A percentile compares a stretch with the other conserved stretches of the same genome.
These are phyloP conservation scores for Drosophila parvula DNA, from an alignment of 1,140 invertebrate genomes.

Conservation along the genomic window DNA sequence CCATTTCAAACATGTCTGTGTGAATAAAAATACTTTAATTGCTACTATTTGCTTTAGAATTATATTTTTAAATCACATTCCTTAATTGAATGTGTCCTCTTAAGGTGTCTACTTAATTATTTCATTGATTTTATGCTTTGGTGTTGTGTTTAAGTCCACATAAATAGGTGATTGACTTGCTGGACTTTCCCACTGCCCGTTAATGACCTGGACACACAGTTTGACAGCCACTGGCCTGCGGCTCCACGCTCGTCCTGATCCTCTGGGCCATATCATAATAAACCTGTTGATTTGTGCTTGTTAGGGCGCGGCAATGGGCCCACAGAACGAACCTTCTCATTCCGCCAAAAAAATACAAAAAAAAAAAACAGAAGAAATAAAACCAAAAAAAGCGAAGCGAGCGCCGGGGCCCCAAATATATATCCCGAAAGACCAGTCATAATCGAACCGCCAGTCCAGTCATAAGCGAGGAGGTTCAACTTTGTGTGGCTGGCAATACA, in stretches of 20 bases:
- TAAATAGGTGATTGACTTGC: not conserved
- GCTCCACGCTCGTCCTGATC: not conserved
- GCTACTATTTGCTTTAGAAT: too few relatives aligned
- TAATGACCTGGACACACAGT: constrained; percentile 35
- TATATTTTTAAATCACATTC: too few relatives aligned
- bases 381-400: not conserved
- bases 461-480: constrained; percentile 71
- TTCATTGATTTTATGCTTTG: too few relatives aligned
- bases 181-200: not conserved
- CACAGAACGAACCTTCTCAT: constrained; percentile 38
- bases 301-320: constrained; percentile 64
- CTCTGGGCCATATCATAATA: constrained; percentile 65
- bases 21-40: too few relatives aligned
- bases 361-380: not conserved
- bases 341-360: constrained; percentile 8
- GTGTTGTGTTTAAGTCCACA: not conserved
- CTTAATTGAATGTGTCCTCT: too few relatives aligned
- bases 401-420: constrained; percentile 24
- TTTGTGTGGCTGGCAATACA: constrained; percentile 47
- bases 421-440: constrained; percentile 31
- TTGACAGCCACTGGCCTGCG: constrained; percentile 38
- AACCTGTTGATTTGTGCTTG: constrained; percentile 77
- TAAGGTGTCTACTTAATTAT: too few relatives aligned
- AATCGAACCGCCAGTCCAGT: constrained; percentile 49
- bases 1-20: too few relatives aligned